Conservation (phyloP, 2,797 vertebrate genomes). For the Peromyscus aztecus region DNA sequence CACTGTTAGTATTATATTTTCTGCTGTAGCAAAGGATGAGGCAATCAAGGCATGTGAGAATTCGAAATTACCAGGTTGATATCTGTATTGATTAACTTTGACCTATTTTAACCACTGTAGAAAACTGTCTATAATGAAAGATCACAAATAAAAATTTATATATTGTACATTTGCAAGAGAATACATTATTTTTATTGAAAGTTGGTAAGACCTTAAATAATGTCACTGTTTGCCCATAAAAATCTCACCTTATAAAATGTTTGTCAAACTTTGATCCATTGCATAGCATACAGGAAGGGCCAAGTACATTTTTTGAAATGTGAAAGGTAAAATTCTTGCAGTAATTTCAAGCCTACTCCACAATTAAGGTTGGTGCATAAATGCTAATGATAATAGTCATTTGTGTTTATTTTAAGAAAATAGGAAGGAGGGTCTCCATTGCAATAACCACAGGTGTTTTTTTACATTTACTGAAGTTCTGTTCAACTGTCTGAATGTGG, state of each 20-base stretch:
- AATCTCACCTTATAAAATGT: neutral
- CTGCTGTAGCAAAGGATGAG: neutral
- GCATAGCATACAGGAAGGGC: neutral
- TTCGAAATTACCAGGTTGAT: neutral
- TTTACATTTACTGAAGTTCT: neutral
- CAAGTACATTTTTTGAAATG: neutral
- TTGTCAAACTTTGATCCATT: neutral
- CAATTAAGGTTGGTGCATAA: neutral
- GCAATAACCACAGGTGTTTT: neutral
- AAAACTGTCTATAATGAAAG: neutral
- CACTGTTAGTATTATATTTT: neutral
- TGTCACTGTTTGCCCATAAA: neutral
- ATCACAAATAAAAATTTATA: constrained; percentile 9
- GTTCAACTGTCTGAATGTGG: neutral
- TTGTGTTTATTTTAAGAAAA: constrained; percentile 33
- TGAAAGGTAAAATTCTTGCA: constrained; percentile 22
- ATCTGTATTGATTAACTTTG: constrained; percentile 13
- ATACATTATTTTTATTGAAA: neutral
- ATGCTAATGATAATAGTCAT: neutral
- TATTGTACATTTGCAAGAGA: neutral
- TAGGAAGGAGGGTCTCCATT: neutral
- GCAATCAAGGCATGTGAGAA: neutral
- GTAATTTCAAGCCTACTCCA: neutral
- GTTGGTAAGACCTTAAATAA: neutral
- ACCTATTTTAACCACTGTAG: neutral